Conservation (phyloP, 2,888 invertebrate genomes). For the Exephanes ischioxanthus region DNA sequence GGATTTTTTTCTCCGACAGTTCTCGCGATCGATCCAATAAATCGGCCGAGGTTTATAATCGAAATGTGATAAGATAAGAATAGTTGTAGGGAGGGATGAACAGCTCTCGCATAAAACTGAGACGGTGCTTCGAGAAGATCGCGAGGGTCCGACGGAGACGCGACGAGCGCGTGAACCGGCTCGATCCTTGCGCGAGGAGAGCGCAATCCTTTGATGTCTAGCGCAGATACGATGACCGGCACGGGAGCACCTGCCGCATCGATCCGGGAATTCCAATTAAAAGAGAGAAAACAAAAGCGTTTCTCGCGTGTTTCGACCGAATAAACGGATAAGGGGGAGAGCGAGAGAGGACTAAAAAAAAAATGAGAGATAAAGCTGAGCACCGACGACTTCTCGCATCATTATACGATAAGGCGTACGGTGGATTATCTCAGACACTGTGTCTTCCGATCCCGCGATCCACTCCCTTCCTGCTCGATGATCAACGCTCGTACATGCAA, state of each 20-base stretch:
- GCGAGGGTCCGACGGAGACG: slow-evolving; percentile 50
- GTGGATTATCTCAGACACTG: slow-evolving; percentile 45
- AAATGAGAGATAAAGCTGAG: slow-evolving; percentile 24
- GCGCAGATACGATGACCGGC: slow-evolving; percentile 81
- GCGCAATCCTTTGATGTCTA: slow-evolving; percentile 82
- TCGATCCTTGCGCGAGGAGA: slow-evolving; percentile 65
- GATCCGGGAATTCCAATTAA: slow-evolving; percentile 65
- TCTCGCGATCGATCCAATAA: too few relatives aligned
- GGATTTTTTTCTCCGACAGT: too few relatives aligned
- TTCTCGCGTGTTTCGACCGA: slow-evolving; percentile 45
- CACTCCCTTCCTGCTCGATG: slow-evolving; percentile 32
- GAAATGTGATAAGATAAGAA: slow-evolving; percentile 40
- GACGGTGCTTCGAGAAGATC: slow-evolving; percentile 40
- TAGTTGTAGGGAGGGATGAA: neutral
- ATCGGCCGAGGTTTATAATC: neutral
- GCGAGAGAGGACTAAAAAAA: slow-evolving; percentile 8
- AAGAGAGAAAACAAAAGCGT: slow-evolving; percentile 66
- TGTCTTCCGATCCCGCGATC: slow-evolving; percentile 48
- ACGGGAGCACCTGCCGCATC: slow-evolving; percentile 74
- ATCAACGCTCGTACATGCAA: slow-evolving; percentile 35
- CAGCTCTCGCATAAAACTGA: slow-evolving; percentile 24
- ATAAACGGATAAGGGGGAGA: slow-evolving; percentile 1
- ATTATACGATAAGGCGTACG: slow-evolving; percentile 49
- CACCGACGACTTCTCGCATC: slow-evolving; percentile 39
- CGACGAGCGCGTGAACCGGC: slow-evolving; percentile 50